These are phyloP conservation scores for Platycercus adscitus DNA, from an alignment of 2,113 vertebrate genomes.

Conservation along the genomic window DNA sequence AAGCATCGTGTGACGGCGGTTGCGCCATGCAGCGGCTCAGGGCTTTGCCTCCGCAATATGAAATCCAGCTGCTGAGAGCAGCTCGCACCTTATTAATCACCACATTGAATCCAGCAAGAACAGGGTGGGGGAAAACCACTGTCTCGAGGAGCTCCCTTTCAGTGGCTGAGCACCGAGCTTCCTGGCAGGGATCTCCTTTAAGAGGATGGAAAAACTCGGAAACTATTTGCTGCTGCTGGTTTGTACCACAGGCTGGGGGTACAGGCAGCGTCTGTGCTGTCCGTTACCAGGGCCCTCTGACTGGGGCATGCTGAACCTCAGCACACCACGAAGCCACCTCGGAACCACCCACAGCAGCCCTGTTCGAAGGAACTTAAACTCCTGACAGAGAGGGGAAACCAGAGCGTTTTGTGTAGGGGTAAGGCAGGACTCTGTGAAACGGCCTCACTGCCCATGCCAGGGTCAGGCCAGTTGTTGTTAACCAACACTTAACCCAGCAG, in stretches of 20 bases:
- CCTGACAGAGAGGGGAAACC: background rate
- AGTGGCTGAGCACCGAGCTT: background rate
- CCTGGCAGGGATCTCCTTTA: background rate
- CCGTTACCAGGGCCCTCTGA: background rate
- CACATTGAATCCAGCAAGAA: background rate
- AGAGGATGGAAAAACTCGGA: background rate
- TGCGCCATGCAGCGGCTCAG: background rate
- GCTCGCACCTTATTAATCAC: slow-evolving; percentile 59
- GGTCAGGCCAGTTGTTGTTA: background rate
- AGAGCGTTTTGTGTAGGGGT: background rate
- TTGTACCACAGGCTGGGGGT: background rate
- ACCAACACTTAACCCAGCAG: background rate
- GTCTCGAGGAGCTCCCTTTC: background rate
- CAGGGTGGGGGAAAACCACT: background rate
- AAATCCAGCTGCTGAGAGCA: slow-evolving; percentile 31
- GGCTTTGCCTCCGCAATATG: background rate
- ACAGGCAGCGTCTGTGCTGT: background rate
- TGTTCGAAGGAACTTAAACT: background rate
- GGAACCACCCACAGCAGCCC: background rate
- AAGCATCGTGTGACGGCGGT: background rate
- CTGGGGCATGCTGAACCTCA: rapidly evolving
- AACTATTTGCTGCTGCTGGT: background rate
- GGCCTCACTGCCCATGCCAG: background rate
- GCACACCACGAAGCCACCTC: background rate
- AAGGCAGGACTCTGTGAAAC: background rate